Evolutionary conservation across 64 coral and sea anemone species (phyloP), one percentile per base, ranked within the genome.

Genomic region (Catalaphyllia jardinei): DNA sequence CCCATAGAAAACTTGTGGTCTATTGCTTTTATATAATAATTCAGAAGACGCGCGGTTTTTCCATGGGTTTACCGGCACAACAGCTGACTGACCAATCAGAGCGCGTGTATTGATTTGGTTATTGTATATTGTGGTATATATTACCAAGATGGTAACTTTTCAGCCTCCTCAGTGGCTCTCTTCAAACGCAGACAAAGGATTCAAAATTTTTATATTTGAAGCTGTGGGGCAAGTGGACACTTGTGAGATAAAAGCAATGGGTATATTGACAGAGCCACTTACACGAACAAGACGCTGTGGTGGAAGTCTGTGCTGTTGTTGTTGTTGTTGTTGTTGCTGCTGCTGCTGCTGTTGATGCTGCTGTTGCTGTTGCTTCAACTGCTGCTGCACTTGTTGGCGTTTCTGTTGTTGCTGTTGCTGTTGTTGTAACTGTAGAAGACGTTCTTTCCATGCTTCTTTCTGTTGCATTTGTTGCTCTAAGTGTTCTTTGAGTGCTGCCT

Each of bases 371-470:
- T 91, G 71, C 30, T 87, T 87, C 55, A 91, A 79, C 74, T 90
- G 89, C 86, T 84, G 94, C 64, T 59, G 95, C 39, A 88, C 79
- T 31, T 96, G 94, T 22, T 82, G 88, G 27, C 88, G 60, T 55
- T 93, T 83, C 52, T 96, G 94, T 62, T 96, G 89, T 80, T 91
- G 71, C 30, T 90, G 91, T 62, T 93, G 86, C 74, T 90, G 89
- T 79, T 84, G 94, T 80, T 59, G 95, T 71, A 91, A 79, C 76
- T 77, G 89, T 57, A 54, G 78, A 83, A 74, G 85, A 74, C 25
- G 88, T 65, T 71, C 87, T 85, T 67, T 89, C 76, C 65, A 76
- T 33, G 51, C 94, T 65, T 90, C 92, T 80, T 93, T 80, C 76
- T 89, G 89, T 79, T 82, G 87, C 84, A 62, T 60, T 46, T 89